Evolutionary conservation across 2,888 invertebrate genomes (phyloP).

Genomic region (Selenia dentaria): DNA sequence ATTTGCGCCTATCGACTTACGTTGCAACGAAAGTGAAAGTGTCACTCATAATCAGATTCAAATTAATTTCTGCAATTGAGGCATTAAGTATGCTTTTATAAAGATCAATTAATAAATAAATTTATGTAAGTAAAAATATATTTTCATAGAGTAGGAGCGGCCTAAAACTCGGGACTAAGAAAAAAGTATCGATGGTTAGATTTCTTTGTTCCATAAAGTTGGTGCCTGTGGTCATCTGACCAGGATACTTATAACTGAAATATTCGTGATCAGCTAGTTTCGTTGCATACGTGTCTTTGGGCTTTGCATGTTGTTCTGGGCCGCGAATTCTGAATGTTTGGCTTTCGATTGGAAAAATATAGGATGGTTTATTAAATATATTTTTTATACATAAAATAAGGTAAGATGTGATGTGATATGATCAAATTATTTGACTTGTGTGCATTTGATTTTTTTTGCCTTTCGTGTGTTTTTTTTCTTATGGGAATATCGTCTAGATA

Average conservation of each 20-base stretch:
- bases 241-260: no score
- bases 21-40: conserved; percentile 1
- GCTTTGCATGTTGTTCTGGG: conserved; percentile 25
- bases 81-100: no score
- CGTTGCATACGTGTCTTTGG: neutral
- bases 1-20: conserved; percentile 6
- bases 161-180: no score
- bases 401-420: conserved; percentile 6
- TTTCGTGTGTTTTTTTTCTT: conserved; percentile 13
- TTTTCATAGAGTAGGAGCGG: no score
- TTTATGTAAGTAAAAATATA: no score
- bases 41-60: no score
- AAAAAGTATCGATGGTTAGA: no score
- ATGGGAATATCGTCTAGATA: conserved; percentile 24
- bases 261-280: no score
- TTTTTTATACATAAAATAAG: neutral
- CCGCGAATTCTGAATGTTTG: conserved; percentile 27
- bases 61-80: no score
- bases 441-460: conserved; percentile 14
- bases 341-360: conserved; percentile 18
- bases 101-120: no score
- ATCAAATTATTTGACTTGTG: conserved; percentile 6
- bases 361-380: conserved; percentile 5
- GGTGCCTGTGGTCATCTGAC: no score
- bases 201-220: no score